Base-by-base conservation (phyloP, 2,888 invertebrate species). In the Dinocampus coccinellae region DNA sequence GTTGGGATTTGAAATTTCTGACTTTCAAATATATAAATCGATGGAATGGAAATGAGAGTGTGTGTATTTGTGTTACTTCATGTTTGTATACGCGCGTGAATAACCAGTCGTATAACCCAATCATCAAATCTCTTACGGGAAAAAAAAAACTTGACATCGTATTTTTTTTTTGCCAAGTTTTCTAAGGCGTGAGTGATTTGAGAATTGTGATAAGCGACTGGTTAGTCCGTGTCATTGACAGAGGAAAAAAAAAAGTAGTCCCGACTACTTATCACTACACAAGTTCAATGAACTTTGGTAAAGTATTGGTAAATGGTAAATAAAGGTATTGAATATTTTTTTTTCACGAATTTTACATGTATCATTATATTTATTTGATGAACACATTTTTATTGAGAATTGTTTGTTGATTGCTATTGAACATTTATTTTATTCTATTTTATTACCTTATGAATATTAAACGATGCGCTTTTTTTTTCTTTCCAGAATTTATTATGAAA, bases 1-100 rank as follows among this genome's bases (percentile, higher is more conserved):
- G 16, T 47, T 47, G 6, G 16, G 9, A 7, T 16, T 20, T 47
- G 47, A 47, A 47, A 47, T n/a, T 16, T 47, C 47, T 7, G 70
- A 64, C 72, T 68, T 68, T 47, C 62, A 26, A 64, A 42, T 58
- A 57, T 52, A 61, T 34, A 58, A 58, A 39, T 60, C 71, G 69
- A 73, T 67, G 68, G 74, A 74, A 34, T 57, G 74, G 63, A 73
- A 70, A 24, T 68, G 66, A 73, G 75, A 70, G 75, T 22, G n/a
- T n/a, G n/a, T n/a, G n/a, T n/a, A n/a, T n/a, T n/a, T n/a, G n/a
- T n/a, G n/a, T n/a, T n/a, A n/a, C n/a, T n/a, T n/a, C n/a, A n/a
- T n/a, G n/a, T n/a, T n/a, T n/a, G n/a, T n/a, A n/a, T n/a, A n/a
- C n/a, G n/a, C n/a, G 36, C 68, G 9, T 47, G 4, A 9, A 47